phyloP scores from a whole-genome alignment of 2,113 vertebrate species.

The Gila orcuttii region DNA sequence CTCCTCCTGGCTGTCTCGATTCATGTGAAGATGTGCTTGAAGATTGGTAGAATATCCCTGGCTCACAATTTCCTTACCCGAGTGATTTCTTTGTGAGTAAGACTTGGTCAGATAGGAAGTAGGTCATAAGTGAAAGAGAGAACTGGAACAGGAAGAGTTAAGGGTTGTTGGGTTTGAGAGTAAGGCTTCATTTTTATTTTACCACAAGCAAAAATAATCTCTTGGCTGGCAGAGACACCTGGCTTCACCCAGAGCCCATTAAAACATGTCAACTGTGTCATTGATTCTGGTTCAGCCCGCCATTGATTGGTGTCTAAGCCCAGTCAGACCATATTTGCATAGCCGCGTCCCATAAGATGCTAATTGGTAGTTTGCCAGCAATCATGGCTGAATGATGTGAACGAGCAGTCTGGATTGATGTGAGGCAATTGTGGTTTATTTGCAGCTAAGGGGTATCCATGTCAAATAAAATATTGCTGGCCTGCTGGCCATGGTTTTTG shows the following conservation, averaged over 20 bases:
- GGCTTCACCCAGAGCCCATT: slow-evolving; percentile 24
- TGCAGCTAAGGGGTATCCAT: slow-evolving; percentile 50
- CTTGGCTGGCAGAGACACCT: slow-evolving; percentile 18
- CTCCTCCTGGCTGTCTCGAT: slow-evolving; percentile 10
- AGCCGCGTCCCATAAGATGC: slow-evolving; percentile 69
- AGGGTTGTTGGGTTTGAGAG: slow-evolving; percentile 32
- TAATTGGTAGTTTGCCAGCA: slow-evolving; percentile 73
- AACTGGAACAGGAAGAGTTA: slow-evolving; percentile 17
- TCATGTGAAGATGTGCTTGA: slow-evolving; percentile 42
- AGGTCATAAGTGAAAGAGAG: slow-evolving; percentile 18
- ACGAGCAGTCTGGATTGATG: slow-evolving; percentile 61
- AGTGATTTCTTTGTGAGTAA: slow-evolving; percentile 26
- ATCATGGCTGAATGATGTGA: slow-evolving; percentile 70
- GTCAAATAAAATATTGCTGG: slow-evolving; percentile 23
- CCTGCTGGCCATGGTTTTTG: slow-evolving; percentile 56
- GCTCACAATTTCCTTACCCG: neutral
- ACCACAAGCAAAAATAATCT: slow-evolving; percentile 32
- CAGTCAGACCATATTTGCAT: slow-evolving; percentile 70
- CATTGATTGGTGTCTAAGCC: slow-evolving; percentile 35
- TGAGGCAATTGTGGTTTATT: slow-evolving; percentile 70
- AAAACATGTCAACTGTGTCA: slow-evolving; percentile 32
- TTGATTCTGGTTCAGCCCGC: slow-evolving; percentile 9
- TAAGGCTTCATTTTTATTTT: slow-evolving; percentile 8
- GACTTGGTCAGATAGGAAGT: slow-evolving; percentile 7
- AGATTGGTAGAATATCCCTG: slow-evolving; percentile 28